These are phyloP conservation scores for Falco novaeseelandiae DNA, from an alignment of 2,797 vertebrate species.

Conservation along the genomic window DNA sequence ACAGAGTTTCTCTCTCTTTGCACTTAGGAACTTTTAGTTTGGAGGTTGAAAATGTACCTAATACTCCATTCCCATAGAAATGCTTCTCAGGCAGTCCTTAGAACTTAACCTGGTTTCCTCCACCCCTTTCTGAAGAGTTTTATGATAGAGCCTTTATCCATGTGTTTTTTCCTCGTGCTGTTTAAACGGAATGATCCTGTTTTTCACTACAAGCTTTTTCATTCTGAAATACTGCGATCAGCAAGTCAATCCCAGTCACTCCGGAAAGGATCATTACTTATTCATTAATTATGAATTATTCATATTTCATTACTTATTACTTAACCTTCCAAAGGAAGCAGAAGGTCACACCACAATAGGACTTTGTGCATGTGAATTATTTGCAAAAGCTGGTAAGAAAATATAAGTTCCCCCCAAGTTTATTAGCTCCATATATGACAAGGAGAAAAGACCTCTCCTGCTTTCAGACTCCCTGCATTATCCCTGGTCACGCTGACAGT, in stretches of 20 bases:
- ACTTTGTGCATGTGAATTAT: not conserved
- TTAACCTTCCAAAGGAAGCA: constrained; percentile 50
- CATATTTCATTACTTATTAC: constrained; percentile 60
- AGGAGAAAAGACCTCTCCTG: not conserved
- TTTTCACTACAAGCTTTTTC: not conserved
- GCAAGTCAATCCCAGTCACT: not conserved
- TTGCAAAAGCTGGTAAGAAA: constrained; percentile 11
- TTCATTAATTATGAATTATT: constrained; percentile 61
- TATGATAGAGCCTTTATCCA: not conserved
- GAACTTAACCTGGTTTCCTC: not conserved
- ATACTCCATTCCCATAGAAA: not conserved
- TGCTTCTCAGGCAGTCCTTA: not conserved
- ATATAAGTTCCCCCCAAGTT: not conserved
- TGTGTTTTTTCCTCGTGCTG: not conserved
- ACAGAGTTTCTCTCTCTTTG: not conserved
- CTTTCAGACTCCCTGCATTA: not conserved
- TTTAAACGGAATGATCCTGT: not conserved
- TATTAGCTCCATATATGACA: not conserved
- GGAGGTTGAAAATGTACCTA: not conserved
- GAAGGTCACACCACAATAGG: not conserved
- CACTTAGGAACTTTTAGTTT: not conserved
- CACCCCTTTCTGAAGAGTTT: not conserved
- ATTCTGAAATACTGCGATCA: not conserved
- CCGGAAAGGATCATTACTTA: constrained; percentile 34
- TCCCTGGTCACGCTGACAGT: not conserved